Conservation (phyloP, 2,888 invertebrate species). For the Antheraea assamensis region DNA sequence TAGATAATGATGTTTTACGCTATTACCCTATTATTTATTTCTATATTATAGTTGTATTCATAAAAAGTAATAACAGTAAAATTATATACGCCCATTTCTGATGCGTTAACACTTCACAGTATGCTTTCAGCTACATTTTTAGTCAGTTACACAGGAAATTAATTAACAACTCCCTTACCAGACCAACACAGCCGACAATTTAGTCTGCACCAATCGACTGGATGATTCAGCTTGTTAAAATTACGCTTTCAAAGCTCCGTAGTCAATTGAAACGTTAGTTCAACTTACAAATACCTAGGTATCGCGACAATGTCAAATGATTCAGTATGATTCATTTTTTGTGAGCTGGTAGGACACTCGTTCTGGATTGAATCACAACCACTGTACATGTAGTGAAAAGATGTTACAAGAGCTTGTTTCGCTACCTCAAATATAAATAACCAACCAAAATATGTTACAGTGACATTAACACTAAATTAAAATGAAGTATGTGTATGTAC, state of each 20-base stretch:
- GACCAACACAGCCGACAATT: background rate
- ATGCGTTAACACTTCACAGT: background rate
- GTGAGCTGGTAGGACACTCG: background rate
- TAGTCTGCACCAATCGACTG: background rate
- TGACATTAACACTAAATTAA: too few relatives aligned
- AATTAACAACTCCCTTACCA: background rate
- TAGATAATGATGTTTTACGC: too few relatives aligned
- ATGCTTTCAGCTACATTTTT: background rate
- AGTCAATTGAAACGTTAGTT: background rate
- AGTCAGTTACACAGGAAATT: background rate
- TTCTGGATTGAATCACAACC: background rate
- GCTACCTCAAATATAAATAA: background rate
- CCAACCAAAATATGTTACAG: too few relatives aligned
- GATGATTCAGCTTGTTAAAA: constrained; percentile 6
- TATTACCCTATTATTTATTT: too few relatives aligned
- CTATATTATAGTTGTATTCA: too few relatives aligned
- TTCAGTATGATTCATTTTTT: background rate
- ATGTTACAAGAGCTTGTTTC: background rate
- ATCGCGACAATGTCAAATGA: background rate
- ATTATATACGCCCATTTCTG: background rate
- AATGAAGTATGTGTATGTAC: too few relatives aligned
- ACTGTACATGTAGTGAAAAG: background rate
- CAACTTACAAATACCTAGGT: background rate
- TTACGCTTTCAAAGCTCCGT: background rate
- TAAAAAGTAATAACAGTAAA: background rate